These are phyloP conservation scores for Aramus guarauna DNA, from an alignment of 2,113 vertebrate species.

Conservation along the genomic window DNA sequence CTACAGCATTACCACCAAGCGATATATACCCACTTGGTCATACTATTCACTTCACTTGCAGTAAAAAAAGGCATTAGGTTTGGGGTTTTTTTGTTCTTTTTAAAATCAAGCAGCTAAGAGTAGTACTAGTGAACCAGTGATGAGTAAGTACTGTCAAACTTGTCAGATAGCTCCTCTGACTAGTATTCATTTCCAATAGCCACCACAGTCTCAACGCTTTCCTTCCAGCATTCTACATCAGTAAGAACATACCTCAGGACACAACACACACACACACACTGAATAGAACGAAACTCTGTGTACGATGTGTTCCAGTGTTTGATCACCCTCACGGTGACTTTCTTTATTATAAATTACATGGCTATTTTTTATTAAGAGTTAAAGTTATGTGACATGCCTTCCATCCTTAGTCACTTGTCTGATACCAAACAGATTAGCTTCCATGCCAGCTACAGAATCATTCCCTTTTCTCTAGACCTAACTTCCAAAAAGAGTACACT, in stretches of 20 bases:
- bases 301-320: not conserved
- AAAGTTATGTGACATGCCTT: not conserved
- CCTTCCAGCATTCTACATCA: not conserved
- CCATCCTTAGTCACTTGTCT: not conserved
- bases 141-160: constrained; percentile 11
- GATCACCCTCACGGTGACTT: not conserved
- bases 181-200: not conserved
- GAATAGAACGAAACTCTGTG: not conserved
- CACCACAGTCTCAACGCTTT: not conserved
- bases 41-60: not conserved
- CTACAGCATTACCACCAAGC: not conserved
- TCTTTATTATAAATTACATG: too few species aligned
- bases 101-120: not conserved
- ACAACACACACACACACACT: not conserved
- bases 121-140: not conserved
- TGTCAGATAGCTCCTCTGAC: constrained; percentile 1
- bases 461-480: not conserved
- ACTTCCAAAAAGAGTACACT: not conserved
- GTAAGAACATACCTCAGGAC: not conserved
- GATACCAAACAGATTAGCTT: not conserved
- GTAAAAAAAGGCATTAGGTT: not conserved
- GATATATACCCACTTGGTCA: not conserved
- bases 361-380: too few species aligned
- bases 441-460: not conserved
- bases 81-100: not conserved